Evolutionary conservation across 2,888 invertebrate genomes (phyloP).

Genomic region (Ophraella communa): DNA sequence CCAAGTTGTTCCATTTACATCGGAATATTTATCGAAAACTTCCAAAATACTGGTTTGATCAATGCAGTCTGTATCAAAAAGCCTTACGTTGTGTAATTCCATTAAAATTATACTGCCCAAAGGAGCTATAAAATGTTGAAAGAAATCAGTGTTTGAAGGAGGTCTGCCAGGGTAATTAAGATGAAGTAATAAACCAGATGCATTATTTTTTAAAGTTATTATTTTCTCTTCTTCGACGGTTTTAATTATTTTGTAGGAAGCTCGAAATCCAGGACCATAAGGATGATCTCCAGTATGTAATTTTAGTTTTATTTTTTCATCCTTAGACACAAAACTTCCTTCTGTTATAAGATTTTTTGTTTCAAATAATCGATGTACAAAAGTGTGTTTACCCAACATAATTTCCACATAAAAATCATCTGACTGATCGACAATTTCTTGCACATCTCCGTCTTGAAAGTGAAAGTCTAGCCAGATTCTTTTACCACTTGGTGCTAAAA

Average conservation of each 20-base stretch:
- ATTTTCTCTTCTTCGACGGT: slow-evolving; percentile 59
- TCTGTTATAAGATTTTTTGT: slow-evolving; percentile 66
- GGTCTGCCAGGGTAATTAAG: slow-evolving; percentile 67
- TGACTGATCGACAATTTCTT: slow-evolving; percentile 45
- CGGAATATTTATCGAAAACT: slow-evolving; percentile 72
- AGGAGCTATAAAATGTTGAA: slow-evolving; percentile 66
- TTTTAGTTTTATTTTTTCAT: slow-evolving; percentile 68
- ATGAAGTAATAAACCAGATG: slow-evolving; percentile 63
- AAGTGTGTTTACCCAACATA: slow-evolving; percentile 62
- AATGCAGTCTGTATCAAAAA: slow-evolving; percentile 56
- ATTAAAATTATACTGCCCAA: slow-evolving; percentile 63
- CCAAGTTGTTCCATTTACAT: slow-evolving; percentile 75
- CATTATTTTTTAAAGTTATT: slow-evolving; percentile 59
- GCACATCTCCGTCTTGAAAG: neutral
- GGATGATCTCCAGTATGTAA: slow-evolving; percentile 70
- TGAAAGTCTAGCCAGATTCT: slow-evolving; percentile 74
- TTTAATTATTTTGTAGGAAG: slow-evolving; percentile 64
- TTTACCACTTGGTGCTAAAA: slow-evolving; percentile 74
- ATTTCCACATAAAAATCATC: slow-evolving; percentile 67
- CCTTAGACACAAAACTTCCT: slow-evolving; percentile 70
- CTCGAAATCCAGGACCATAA: slow-evolving; percentile 70
- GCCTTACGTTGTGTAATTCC: slow-evolving; percentile 61
- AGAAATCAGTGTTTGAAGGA: slow-evolving; percentile 63
- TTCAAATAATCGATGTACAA: slow-evolving; percentile 66
- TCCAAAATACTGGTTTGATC: slow-evolving; percentile 50